Conservation (phyloP, 2,113 vertebrate genomes). For the Cephalopholis sonnerati region DNA sequence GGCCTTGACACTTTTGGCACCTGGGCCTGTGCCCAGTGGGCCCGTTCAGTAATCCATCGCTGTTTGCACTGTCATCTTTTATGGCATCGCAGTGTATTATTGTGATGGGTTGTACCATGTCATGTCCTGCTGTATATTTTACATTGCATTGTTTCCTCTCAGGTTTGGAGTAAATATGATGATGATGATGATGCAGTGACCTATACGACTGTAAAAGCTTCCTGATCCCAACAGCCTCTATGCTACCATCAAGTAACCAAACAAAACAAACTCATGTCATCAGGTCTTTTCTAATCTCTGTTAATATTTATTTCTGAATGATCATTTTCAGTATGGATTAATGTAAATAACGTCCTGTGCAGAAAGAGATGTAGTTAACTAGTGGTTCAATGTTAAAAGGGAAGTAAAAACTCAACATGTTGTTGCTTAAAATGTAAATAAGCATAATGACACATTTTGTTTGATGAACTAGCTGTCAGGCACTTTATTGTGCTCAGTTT, state of each 20-base stretch:
- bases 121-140: neutral
- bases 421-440: neutral
- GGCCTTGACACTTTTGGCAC: too few species aligned
- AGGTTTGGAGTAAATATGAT: neutral
- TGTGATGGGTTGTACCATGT: rapidly evolving
- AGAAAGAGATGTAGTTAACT: neutral
- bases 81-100: neutral
- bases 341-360: neutral
- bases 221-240: slow-evolving; percentile 28
- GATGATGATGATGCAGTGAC: slow-evolving; percentile 27
- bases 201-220: slow-evolving; percentile 31
- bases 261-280: neutral
- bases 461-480: neutral
- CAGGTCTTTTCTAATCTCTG: neutral
- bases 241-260: neutral
- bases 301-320: neutral
- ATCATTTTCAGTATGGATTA: neutral
- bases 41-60: too few species aligned
- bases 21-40: too few species aligned
- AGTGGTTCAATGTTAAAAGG: neutral
- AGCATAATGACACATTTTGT: neutral
- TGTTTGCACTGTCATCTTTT: neutral
- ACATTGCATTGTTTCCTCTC: neutral
- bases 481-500: neutral
- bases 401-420: neutral